Conservation (phyloP, 2,797 vertebrate species). For the Pitangus sulphuratus region DNA sequence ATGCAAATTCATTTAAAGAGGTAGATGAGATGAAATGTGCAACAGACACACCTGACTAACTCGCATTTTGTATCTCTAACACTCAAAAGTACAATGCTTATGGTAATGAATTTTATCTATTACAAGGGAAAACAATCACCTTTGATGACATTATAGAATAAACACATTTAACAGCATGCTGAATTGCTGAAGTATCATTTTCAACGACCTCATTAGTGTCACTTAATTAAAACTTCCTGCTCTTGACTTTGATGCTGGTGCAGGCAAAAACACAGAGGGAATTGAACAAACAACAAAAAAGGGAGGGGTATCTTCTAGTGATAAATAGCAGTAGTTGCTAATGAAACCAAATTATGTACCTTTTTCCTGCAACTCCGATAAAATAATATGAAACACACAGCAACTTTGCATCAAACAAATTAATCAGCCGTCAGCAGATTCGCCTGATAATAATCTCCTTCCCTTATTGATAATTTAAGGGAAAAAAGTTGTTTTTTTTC, state of each 20-base stretch:
- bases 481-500: constrained; percentile 70
- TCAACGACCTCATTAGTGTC: constrained; percentile 93
- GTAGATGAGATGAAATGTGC: constrained; percentile 67
- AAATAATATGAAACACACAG: constrained; percentile 86
- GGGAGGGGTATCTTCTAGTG: constrained; percentile 76
- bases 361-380: constrained; percentile 84
- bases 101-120: constrained; percentile 86
- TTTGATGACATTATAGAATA: constrained; percentile 91
- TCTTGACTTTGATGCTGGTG: constrained; percentile 91
- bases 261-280: constrained; percentile 84
- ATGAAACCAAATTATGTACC: constrained; percentile 87
- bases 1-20: constrained; percentile 70
- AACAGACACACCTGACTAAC: constrained; percentile 78
- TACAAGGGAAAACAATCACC: constrained; percentile 84
- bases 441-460: constrained; percentile 83
- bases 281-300: constrained; percentile 82
- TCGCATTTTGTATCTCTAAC: constrained; percentile 73
- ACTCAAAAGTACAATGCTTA: constrained; percentile 81
- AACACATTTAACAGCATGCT: constrained; percentile 89
- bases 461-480: constrained; percentile 87
- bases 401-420: constrained; percentile 87
- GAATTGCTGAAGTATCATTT: constrained; percentile 89
- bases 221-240: constrained; percentile 93
- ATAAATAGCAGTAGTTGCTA: constrained; percentile 85
- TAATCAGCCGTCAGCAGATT: constrained; percentile 84